A percentile compares a stretch with the other conserved stretches of the same genome.
phyloP scores from a whole-genome alignment of 2,888 invertebrate genomes.

The Acrobasis consociella region DNA sequence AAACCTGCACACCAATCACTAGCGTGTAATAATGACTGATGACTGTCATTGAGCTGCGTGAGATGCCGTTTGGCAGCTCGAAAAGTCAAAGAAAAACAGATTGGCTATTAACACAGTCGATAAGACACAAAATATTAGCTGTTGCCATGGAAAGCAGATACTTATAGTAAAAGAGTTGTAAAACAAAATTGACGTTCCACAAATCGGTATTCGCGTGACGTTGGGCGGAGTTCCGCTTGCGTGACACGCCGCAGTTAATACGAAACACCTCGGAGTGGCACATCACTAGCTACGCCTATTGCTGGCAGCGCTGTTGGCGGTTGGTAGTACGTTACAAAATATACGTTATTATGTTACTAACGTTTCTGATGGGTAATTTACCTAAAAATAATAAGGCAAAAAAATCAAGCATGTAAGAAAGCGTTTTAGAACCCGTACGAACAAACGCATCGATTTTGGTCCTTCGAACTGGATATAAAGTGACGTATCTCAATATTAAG shows the following conservation, averaged over 20 bases:
- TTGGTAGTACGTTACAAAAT: conserved; percentile 47
- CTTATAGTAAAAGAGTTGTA: conserved; percentile 16
- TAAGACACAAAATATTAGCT: not conserved
- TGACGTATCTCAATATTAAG: too few species aligned
- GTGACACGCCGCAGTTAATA: conserved; percentile 71
- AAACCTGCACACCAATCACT: too few species aligned
- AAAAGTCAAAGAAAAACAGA: too few species aligned
- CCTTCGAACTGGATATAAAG: not conserved
- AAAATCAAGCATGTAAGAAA: not conserved
- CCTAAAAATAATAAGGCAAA: not conserved
- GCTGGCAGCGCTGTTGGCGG: conserved; percentile 41
- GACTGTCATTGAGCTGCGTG: too few species aligned
- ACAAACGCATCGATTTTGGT: not conserved
- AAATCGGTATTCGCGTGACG: conserved; percentile 56
- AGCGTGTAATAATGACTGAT: too few species aligned
- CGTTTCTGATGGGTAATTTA: conserved; percentile 32
- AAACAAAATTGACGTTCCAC: conserved; percentile 14
- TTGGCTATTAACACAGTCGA: too few species aligned
- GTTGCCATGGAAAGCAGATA: not conserved
- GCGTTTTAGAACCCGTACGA: not conserved
- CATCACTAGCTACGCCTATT: conserved; percentile 79
- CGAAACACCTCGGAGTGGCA: conserved; percentile 72
- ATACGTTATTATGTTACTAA: conserved; percentile 33
- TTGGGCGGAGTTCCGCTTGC: conserved; percentile 76
- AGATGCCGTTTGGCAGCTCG: too few species aligned